Evolutionary conservation across 2,113 vertebrate species (phyloP).

Genomic region (Semnornis frantzii): DNA sequence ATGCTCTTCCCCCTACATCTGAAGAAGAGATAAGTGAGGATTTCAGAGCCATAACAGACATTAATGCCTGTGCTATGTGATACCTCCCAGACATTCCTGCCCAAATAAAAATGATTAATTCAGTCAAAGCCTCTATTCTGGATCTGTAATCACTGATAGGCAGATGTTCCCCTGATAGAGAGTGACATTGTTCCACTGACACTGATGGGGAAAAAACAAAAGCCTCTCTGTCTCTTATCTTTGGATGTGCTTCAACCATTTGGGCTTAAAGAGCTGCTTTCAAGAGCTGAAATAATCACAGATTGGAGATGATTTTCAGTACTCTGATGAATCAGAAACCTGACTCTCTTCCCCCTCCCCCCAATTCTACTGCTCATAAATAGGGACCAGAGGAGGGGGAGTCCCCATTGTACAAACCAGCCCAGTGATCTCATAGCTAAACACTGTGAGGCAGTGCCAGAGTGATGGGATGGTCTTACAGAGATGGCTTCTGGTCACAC

Average conservation of each 20-base stretch:
- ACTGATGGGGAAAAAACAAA: background rate
- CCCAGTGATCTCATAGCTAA: background rate
- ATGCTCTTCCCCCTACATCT: background rate
- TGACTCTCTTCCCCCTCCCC: background rate
- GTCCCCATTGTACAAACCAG: background rate
- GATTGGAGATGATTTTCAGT: background rate
- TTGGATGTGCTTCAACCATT: background rate
- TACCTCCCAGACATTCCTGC: background rate
- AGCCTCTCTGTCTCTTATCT: background rate
- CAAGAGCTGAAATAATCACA: background rate
- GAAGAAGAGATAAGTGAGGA: slow-evolving; percentile 20
- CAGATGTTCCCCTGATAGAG: background rate
- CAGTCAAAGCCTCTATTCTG: background rate
- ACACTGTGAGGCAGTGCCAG: background rate
- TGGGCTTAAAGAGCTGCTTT: background rate
- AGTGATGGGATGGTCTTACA: background rate
- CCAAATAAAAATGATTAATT: background rate
- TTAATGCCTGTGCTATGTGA: background rate
- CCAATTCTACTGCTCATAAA: background rate
- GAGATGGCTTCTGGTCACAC: background rate
- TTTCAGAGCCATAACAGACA: background rate
- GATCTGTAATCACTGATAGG: background rate
- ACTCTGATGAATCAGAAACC: background rate
- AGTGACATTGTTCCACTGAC: background rate
- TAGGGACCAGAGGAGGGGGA: background rate